Evolutionary conservation across 2,113 vertebrate species (phyloP).

Genomic region (Tragelaphus buxtoni): DNA sequence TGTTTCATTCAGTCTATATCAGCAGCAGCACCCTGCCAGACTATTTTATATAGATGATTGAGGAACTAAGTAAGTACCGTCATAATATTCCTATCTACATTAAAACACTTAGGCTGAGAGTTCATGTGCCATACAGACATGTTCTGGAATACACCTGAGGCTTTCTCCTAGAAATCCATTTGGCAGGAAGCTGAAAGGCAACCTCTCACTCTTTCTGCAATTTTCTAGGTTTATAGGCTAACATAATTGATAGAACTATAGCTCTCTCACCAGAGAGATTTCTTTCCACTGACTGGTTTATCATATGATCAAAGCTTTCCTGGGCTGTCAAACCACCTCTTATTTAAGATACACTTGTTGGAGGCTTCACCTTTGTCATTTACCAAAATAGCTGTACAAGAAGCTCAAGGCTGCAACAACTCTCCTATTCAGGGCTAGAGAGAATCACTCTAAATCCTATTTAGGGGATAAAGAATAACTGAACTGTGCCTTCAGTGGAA

Average conservation of each 20-base stretch:
- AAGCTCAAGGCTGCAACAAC: slow-evolving; percentile 3
- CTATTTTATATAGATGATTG: neutral
- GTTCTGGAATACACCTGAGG: neutral
- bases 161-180: neutral
- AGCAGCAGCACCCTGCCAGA: neutral
- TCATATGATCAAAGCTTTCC: slow-evolving; percentile 56
- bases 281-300: slow-evolving; percentile 34
- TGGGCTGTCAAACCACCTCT: slow-evolving; percentile 39
- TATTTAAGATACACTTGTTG: slow-evolving; percentile 29
- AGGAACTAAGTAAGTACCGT: neutral
- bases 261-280: slow-evolving; percentile 33
- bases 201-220: neutral
- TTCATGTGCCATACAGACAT: neutral
- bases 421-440: neutral
- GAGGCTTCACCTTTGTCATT: slow-evolving; percentile 26
- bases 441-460: slow-evolving; percentile 52
- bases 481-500: neutral
- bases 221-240: slow-evolving; percentile 28
- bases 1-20: neutral
- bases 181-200: slow-evolving; percentile 5
- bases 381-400: slow-evolving; percentile 47
- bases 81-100: neutral
- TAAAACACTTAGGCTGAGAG: neutral
- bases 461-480: slow-evolving; percentile 42
- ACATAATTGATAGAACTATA: slow-evolving; percentile 38